phyloP scores from a whole-genome alignment of 2,797 vertebrate genomes.

The Helicolenus hilgendorfi region DNA sequence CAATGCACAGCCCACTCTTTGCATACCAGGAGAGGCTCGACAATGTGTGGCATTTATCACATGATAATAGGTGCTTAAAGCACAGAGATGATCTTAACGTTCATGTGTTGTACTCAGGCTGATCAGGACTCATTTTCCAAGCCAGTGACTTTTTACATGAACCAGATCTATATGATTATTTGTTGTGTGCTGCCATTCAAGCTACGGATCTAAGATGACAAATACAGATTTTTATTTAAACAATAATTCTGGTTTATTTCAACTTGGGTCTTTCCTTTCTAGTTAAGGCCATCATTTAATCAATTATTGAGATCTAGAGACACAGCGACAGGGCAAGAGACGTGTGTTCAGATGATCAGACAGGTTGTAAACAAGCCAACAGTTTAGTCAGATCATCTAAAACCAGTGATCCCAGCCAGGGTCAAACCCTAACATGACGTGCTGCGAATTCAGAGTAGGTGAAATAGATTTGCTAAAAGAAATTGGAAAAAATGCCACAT shows the following conservation, averaged over 20 bases:
- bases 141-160: neutral
- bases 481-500: neutral
- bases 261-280: neutral
- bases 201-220: neutral
- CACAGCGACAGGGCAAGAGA: neutral
- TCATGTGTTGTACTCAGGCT: neutral
- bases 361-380: neutral
- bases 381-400: neutral
- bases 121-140: neutral
- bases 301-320: neutral
- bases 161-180: neutral
- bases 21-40: neutral
- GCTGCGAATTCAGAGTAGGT: neutral
- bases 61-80: constrained; percentile 4
- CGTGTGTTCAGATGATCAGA: neutral
- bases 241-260: neutral
- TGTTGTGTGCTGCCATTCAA: neutral
- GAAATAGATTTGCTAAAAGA: neutral
- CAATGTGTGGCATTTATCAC: constrained; percentile 19
- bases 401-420: neutral
- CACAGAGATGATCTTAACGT: neutral
- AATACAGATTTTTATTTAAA: neutral
- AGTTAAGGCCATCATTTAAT: neutral
- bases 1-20: neutral
- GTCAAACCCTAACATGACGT: neutral